Percentiles rank a stretch among this genome's conserved stretches.
phyloP scores from a whole-genome alignment of 2,888 invertebrate genomes.

The Tiliacea citrago region DNA sequence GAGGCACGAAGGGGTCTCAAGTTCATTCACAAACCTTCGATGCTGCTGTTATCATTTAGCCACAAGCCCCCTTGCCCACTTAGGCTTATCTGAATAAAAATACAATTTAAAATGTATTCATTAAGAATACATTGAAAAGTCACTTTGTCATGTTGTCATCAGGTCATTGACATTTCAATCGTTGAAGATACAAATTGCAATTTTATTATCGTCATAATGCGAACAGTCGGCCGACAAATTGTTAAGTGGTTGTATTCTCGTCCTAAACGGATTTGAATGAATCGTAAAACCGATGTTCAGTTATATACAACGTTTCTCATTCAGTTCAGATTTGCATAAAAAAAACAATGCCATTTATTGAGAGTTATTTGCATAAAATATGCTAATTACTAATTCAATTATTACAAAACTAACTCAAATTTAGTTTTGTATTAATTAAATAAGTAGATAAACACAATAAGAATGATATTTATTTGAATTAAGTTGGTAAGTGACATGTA shows the following conservation, averaged over 20 bases:
- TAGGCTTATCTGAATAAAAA: neutral
- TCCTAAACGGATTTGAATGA: constrained; percentile 32
- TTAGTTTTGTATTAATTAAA: neutral
- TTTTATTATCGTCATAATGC: constrained; percentile 39
- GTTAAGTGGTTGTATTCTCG: constrained; percentile 41
- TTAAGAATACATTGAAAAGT: constrained; percentile 27
- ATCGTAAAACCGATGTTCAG: constrained; percentile 27
- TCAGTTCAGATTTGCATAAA: constrained; percentile 6
- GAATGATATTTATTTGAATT: neutral
- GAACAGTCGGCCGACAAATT: constrained; percentile 26
- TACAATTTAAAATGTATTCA: constrained; percentile 9
- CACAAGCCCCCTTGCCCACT: no score
- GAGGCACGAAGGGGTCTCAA: no score
- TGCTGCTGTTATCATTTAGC: no score
- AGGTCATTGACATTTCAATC: constrained; percentile 43
- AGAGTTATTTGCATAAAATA: neutral
- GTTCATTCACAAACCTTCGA: no score
- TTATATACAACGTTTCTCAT: neutral
- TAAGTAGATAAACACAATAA: neutral
- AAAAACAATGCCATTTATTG: neutral
- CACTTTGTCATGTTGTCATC: constrained; percentile 11
- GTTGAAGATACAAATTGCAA: constrained; percentile 26
- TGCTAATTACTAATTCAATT: neutral
- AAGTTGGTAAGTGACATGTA: neutral
- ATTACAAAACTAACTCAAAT: neutral